Conservation (phyloP, 2,797 vertebrate species). For the Lagocephalus sceleratus region DNA sequence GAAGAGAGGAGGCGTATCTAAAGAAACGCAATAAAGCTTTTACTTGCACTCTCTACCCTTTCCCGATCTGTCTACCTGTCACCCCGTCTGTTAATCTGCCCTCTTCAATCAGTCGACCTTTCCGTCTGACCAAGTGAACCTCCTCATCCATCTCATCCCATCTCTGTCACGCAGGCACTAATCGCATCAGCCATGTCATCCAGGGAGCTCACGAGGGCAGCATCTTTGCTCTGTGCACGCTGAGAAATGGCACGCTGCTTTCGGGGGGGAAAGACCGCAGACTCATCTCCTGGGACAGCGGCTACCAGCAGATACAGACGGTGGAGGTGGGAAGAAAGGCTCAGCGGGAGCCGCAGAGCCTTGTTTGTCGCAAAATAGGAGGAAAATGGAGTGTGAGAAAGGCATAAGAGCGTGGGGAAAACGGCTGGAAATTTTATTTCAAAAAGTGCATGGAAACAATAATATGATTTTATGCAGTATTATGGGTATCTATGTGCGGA, state of each 20-base stretch:
- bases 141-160: slow-evolving; percentile 28
- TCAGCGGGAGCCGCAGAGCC: background rate
- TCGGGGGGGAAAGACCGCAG: slow-evolving; percentile 95
- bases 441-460: too few species aligned
- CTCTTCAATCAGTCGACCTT: slow-evolving; percentile 25
- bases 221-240: slow-evolving; percentile 94
- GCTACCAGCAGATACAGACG: slow-evolving; percentile 88
- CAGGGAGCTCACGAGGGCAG: slow-evolving; percentile 95
- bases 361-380: background rate
- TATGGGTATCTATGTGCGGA: slow-evolving; percentile 1
- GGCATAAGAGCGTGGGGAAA: too few species aligned
- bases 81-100: slow-evolving; percentile 29
- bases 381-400: background rate
- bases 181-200: slow-evolving; percentile 91
- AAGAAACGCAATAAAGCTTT: background rate
- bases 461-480: too few species aligned
- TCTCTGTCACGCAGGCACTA: slow-evolving; percentile 82
- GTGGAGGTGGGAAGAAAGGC: slow-evolving; percentile 80
- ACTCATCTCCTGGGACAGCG: slow-evolving; percentile 91
- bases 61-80: slow-evolving; percentile 23
- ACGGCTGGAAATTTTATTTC: too few species aligned
- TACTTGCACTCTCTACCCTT: slow-evolving; percentile 5
- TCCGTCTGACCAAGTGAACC: slow-evolving; percentile 17
- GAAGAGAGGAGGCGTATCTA: background rate
- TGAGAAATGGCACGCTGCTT: slow-evolving; percentile 90